Evolutionary conservation across 23 tunicate species (phyloP).

Genomic region (Clavelina lepadiformis): DNA sequence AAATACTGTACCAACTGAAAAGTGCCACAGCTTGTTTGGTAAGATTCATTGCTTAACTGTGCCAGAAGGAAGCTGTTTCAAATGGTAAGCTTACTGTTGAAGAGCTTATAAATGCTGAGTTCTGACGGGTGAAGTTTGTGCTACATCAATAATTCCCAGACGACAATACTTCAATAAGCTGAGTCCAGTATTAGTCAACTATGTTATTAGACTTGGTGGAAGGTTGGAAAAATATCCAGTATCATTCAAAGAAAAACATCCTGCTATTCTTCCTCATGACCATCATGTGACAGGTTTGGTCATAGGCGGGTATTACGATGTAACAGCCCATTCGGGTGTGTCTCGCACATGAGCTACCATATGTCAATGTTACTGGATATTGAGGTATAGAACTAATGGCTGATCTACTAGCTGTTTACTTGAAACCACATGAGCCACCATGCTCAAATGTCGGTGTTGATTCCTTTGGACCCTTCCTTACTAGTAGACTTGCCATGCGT

Average conservation of each 20-base stretch:
- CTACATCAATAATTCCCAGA: neutral
- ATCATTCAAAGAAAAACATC: conserved; percentile 10
- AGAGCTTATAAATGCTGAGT: conserved; percentile 5
- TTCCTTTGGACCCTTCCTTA: too few relatives aligned
- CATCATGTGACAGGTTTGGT: conserved; percentile 3
- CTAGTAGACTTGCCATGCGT: too few relatives aligned
- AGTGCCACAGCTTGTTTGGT: conserved; percentile 1
- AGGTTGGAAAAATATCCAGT: neutral
- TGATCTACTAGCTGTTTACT: too few relatives aligned
- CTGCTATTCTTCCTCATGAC: neutral
- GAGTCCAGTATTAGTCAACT: neutral
- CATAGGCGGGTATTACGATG: conserved; percentile 90
- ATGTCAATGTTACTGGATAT: too few relatives aligned
- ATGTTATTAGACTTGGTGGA: conserved; percentile 9
- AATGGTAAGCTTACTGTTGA: neutral
- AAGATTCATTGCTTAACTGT: neutral
- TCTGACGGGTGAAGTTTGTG: neutral
- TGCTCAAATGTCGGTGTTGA: too few relatives aligned
- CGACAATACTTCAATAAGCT: neutral
- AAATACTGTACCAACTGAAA: conserved; percentile 1
- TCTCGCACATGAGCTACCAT: too few relatives aligned
- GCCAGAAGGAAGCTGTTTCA: neutral
- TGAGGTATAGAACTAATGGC: too few relatives aligned
- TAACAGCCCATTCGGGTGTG: too few relatives aligned
- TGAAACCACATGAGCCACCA: too few relatives aligned